Evolutionary conservation across 2,113 vertebrate genomes (phyloP).

Genomic region (Cryptoleucopteryx plumbea): DNA sequence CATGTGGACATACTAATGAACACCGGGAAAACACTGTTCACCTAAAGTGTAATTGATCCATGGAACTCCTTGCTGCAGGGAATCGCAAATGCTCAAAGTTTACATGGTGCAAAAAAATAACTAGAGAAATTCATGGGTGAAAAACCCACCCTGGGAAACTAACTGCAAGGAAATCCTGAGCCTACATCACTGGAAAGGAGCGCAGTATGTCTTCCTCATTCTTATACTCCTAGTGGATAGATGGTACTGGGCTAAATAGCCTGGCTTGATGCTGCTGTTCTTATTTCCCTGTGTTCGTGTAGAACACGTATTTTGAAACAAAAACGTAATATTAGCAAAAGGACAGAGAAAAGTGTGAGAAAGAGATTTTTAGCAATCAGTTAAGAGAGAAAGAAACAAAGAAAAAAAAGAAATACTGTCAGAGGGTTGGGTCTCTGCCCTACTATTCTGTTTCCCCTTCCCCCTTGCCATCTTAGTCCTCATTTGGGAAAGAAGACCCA

Average conservation of each 20-base stretch:
- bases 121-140: neutral
- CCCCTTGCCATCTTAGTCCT: neutral
- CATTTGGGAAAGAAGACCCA: neutral
- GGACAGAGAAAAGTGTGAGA: neutral
- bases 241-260: neutral
- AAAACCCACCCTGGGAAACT: neutral
- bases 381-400: neutral
- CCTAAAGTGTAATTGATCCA: neutral
- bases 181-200: neutral
- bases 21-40: neutral
- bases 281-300: neutral
- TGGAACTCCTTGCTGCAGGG: neutral
- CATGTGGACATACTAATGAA: neutral
- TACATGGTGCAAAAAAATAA: neutral
- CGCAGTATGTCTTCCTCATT: neutral
- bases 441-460: neutral
- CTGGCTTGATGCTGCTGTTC: neutral
- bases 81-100: fast-evolving
- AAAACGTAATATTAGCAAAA: neutral
- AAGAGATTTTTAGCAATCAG: neutral
- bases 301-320: neutral
- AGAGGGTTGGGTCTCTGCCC: neutral
- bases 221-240: neutral
- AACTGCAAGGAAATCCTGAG: neutral
- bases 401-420: neutral